Evolutionary conservation across 2,888 invertebrate species (phyloP).

Genomic region (Panzeria rudis): DNA sequence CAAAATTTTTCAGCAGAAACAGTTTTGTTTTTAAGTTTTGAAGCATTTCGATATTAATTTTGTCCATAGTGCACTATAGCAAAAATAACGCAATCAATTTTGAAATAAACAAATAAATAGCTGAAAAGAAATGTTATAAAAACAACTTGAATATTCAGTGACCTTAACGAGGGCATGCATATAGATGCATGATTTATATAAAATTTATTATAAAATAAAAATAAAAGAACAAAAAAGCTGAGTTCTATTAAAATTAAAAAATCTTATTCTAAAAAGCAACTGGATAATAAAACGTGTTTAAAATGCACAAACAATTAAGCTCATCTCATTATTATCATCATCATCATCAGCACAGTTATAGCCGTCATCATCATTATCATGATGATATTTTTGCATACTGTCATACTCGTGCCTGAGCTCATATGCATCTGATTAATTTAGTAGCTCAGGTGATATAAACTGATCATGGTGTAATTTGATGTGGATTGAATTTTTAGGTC

Average conservation of each 20-base stretch:
- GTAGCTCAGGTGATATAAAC: slow-evolving; percentile 57
- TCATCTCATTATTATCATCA: slow-evolving; percentile 13
- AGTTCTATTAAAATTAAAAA: slow-evolving; percentile 26
- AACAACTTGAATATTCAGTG: slow-evolving; percentile 55
- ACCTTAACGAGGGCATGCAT: slow-evolving; percentile 64
- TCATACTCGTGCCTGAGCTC: slow-evolving; percentile 9
- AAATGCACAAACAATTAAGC: slow-evolving; percentile 25
- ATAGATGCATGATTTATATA: slow-evolving; percentile 39
- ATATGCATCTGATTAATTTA: slow-evolving; percentile 52
- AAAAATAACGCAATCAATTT: slow-evolving; percentile 51
- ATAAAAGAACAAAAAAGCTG: slow-evolving; percentile 17
- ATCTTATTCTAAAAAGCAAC: slow-evolving; percentile 38
- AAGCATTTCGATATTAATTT: not conserved
- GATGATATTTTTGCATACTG: slow-evolving; percentile 14
- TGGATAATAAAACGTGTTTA: slow-evolving; percentile 34
- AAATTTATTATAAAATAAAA: slow-evolving; percentile 5
- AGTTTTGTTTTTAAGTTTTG: not conserved
- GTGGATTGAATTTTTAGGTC: slow-evolving; percentile 64
- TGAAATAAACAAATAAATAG: slow-evolving; percentile 1
- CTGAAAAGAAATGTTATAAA: slow-evolving; percentile 51
- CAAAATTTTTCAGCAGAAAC: too few relatives aligned
- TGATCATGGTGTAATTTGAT: slow-evolving; percentile 50
- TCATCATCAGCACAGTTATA: not conserved
- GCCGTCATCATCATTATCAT: slow-evolving; percentile 7
- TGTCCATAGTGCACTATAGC: not conserved